Conservation (phyloP, 2,113 vertebrate genomes). For the Ceratotherium simum region DNA sequence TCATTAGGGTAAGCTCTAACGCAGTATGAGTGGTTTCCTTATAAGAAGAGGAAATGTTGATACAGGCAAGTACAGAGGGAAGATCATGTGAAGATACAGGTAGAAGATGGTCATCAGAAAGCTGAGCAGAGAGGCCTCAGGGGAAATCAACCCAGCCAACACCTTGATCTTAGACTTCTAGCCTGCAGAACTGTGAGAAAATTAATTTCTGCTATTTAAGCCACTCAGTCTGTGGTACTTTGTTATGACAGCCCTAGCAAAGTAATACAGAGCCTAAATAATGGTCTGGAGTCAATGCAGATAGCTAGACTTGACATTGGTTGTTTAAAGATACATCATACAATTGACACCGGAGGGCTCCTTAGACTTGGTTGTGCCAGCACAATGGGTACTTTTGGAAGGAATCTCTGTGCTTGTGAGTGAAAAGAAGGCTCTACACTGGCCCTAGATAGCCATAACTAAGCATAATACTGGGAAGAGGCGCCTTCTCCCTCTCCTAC, state of each 20-base stretch:
- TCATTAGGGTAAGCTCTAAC: background rate
- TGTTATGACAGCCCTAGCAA: background rate
- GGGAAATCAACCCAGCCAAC: background rate
- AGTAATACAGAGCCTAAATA: background rate
- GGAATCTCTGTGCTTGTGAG: background rate
- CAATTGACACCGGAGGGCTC: background rate
- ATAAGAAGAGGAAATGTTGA: background rate
- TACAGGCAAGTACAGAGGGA: background rate
- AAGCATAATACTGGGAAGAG: background rate
- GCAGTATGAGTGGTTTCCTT: background rate
- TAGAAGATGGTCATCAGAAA: background rate
- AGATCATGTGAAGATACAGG: background rate
- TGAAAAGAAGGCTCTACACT: background rate
- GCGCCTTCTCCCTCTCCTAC: background rate
- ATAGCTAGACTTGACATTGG: background rate
- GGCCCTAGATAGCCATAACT: background rate
- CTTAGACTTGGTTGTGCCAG: background rate
- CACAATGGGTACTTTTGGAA: background rate
- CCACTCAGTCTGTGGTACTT: background rate
- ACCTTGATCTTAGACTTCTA: background rate
- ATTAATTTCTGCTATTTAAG: background rate
- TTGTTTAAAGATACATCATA: background rate
- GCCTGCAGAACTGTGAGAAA: background rate
- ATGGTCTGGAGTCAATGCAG: background rate
- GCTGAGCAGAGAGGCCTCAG: background rate